Percentiles rank a stretch among this genome's conserved stretches.
Evolutionary conservation across 2,888 invertebrate species (phyloP).

Genomic region (Pyrrhosoma nymphula): DNA sequence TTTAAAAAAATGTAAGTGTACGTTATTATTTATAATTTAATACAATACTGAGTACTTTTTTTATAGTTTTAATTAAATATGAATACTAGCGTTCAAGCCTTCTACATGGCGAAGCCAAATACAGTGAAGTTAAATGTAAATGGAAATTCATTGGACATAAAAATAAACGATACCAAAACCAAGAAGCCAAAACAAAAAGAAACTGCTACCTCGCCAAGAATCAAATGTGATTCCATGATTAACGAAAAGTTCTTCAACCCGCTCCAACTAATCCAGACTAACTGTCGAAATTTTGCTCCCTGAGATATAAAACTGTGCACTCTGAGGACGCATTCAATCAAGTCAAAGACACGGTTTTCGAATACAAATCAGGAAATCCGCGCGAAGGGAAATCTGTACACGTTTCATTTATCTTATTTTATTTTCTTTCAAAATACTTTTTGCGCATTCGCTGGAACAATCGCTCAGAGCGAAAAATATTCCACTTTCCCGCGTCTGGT

Average conservation of each 20-base stretch:
- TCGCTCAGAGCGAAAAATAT: neutral
- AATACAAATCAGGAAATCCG: conserved; percentile 21
- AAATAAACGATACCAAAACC: no score
- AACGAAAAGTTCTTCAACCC: neutral
- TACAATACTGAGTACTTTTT: no score
- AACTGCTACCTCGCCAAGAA: neutral
- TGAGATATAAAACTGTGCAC: neutral
- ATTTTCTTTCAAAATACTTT: neutral
- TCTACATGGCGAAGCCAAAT: no score
- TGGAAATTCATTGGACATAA: no score
- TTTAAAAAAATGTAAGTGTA: no score
- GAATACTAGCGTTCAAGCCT: no score
- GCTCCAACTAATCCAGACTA: neutral
- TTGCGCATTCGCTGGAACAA: neutral
- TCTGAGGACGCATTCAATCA: neutral
- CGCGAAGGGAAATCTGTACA: neutral
- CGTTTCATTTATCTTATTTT: neutral
- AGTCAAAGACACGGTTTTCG: conserved; percentile 19
- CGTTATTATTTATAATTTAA: no score
- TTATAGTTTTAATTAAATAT: no score
- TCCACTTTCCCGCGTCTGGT: neutral
- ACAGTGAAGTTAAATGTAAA: no score
- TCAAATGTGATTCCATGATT: neutral
- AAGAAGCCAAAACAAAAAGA: neutral
- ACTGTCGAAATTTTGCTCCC: neutral